A percentile compares a stretch with the other conserved stretches of the same genome.
phyloP scores from a whole-genome alignment of 2,888 invertebrate species.

The Drosophila borborema region DNA sequence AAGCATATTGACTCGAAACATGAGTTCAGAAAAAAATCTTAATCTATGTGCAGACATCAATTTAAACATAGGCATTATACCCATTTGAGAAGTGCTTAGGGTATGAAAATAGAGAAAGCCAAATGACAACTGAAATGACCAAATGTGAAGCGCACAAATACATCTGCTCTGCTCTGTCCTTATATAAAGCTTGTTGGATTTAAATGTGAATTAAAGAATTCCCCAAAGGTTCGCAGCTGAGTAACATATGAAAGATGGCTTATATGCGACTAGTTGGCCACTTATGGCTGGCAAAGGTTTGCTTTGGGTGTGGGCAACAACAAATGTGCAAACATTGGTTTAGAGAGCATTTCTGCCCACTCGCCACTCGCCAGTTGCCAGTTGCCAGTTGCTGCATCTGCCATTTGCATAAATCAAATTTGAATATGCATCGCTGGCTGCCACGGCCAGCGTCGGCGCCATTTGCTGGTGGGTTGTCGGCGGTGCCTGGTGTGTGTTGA shows the following conservation, averaged over 20 bases:
- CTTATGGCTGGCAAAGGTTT: conserved; percentile 9
- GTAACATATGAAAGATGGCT: conserved; percentile 49
- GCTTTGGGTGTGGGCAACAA: conserved; percentile 8
- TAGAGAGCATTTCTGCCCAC: conserved; percentile 13
- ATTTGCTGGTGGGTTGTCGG: conserved; percentile 18
- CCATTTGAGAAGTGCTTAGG: background rate
- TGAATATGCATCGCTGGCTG: conserved; percentile 74
- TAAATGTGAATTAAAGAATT: conserved; percentile 69
- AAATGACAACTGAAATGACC: conserved; percentile 70
- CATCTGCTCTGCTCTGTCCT: conserved; percentile 5
- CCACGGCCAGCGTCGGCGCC: conserved; percentile 22
- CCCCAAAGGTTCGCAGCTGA: conserved; percentile 18
- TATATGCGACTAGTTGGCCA: conserved; percentile 51
- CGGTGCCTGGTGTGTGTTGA: background rate
- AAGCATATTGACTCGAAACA: background rate
- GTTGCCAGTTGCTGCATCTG: conserved; percentile 46
- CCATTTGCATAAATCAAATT: conserved; percentile 79
- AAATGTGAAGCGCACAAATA: conserved; percentile 63
- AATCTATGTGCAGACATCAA: background rate
- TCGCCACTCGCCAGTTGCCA: conserved; percentile 1
- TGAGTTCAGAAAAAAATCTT: background rate
- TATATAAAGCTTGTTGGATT: conserved; percentile 34
- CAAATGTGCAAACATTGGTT: conserved; percentile 50
- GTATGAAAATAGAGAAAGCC: conserved; percentile 25
- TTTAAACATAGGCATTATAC: background rate